phyloP scores from a whole-genome alignment of 2,797 vertebrate genomes.

The Bovichtus variegatus region DNA sequence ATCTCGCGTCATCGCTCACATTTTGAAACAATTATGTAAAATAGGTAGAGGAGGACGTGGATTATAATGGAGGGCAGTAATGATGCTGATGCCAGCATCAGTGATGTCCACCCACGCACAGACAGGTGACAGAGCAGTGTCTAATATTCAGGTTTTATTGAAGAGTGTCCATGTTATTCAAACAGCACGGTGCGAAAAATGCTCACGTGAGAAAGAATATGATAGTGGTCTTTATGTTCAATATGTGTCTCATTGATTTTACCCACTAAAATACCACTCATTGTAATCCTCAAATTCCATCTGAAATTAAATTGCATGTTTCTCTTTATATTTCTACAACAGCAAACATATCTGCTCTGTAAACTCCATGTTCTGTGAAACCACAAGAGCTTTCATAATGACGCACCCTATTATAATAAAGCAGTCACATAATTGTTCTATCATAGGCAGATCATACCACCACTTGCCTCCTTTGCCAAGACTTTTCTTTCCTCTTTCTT shows the following conservation, averaged over 20 bases:
- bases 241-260: background rate
- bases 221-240: background rate
- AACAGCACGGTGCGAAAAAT: background rate
- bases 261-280: too few species aligned
- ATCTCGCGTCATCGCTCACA: background rate
- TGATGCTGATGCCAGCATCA: constrained; percentile 24
- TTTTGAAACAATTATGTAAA: constrained; percentile 25
- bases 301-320: too few species aligned
- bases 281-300: too few species aligned
- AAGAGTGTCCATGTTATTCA: background rate
- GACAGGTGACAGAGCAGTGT: constrained; percentile 13
- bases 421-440: background rate
- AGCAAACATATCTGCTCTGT: background rate
- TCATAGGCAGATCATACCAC: background rate
- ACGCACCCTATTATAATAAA: background rate
- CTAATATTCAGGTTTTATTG: background rate
- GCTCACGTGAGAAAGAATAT: background rate
- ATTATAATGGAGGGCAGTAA: constrained; percentile 27
- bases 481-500: background rate
- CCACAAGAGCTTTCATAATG: background rate
- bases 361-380: too few species aligned
- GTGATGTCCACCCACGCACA: constrained; percentile 33
- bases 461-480: background rate
- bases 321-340: too few species aligned
- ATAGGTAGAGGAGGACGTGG: background rate